These are phyloP conservation scores for Holocentrus rufus DNA, from an alignment of 2,797 vertebrate genomes.

Conservation along the genomic window DNA sequence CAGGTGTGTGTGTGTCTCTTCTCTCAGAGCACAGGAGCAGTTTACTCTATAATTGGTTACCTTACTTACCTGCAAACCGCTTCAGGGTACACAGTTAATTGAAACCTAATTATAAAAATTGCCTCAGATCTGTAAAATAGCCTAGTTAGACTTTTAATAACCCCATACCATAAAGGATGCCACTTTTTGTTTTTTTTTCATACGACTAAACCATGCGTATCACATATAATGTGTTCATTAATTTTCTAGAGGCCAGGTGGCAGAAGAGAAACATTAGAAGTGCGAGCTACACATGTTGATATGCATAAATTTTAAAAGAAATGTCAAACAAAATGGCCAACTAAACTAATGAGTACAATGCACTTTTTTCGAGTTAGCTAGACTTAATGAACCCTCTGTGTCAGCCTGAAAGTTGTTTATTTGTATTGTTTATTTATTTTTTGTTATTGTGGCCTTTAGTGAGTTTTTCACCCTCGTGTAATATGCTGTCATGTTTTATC, in stretches of 20 bases:
- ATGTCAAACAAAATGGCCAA: constrained; percentile 22
- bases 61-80: constrained; percentile 62
- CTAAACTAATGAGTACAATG: constrained; percentile 1
- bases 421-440: neutral
- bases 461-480: constrained; percentile 53
- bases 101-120: constrained; percentile 70
- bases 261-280: neutral
- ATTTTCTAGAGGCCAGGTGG: constrained; percentile 10
- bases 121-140: constrained; percentile 62
- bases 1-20: neutral
- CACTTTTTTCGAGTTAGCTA: neutral
- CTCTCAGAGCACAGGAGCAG: constrained; percentile 29
- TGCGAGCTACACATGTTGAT: neutral
- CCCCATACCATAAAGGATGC: constrained; percentile 18
- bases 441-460: constrained; percentile 20
- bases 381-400: constrained; percentile 8
- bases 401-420: constrained; percentile 10
- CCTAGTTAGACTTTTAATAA: constrained; percentile 58
- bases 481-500: constrained; percentile 61
- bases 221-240: neutral
- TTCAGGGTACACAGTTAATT: constrained; percentile 67
- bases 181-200: constrained; percentile 20
- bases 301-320: constrained; percentile 13
- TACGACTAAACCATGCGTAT: neutral
- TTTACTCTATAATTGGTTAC: constrained; percentile 61